Conservation (phyloP, 23 tunicate genomes). For the Clavelina lepadiformis region DNA sequence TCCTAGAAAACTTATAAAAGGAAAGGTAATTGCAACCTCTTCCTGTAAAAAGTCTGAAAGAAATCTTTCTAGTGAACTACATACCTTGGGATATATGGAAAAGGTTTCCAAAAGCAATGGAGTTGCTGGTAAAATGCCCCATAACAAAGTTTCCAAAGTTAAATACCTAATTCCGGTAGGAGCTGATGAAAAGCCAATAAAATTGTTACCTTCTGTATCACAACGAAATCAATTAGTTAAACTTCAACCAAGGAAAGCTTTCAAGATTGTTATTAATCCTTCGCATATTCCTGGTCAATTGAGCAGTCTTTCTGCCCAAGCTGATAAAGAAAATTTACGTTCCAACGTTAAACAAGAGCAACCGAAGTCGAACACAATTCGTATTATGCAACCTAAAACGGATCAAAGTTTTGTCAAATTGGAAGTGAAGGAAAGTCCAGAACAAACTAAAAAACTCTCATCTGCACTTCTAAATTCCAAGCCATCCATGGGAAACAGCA, state of each 20-base stretch:
- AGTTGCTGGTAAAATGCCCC: no score
- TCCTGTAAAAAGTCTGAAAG: background rate
- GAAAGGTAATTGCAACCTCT: background rate
- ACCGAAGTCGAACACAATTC: no score
- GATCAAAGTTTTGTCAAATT: conserved; percentile 8
- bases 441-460: background rate
- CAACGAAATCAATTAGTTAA: background rate
- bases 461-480: background rate
- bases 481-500: background rate
- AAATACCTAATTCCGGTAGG: no score
- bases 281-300: conserved; percentile 5
- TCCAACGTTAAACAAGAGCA: no score
- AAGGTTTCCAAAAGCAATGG: no score
- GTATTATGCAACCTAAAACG: background rate
- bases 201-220: no score
- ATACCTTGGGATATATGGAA: no score
- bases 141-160: background rate
- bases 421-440: background rate
- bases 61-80: background rate
- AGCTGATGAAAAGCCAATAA: no score
- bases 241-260: conserved; percentile 14
- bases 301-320: conserved; percentile 6
- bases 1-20: background rate
- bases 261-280: conserved; percentile 29
- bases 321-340: no score